Evolutionary conservation across 2,113 vertebrate species (phyloP).

Genomic region (Phrynocephalus versicolor): DNA sequence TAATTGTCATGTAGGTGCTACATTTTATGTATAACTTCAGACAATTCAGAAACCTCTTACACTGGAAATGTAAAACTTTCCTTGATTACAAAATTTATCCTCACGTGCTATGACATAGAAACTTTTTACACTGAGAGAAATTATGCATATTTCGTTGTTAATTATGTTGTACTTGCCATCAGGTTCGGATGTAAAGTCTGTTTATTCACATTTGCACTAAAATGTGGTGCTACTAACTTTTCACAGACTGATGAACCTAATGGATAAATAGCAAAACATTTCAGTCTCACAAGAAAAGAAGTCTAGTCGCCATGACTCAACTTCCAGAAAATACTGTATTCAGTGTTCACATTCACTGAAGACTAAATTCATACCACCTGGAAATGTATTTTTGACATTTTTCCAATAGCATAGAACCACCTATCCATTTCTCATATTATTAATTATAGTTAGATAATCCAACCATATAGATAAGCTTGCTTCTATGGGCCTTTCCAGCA

Average conservation of each 20-base stretch:
- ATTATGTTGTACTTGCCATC: background rate
- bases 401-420: too few species aligned
- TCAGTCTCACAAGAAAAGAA: too few species aligned
- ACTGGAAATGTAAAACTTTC: slow-evolving; percentile 9
- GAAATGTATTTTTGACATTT: too few species aligned
- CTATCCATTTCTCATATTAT: background rate
- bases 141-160: background rate
- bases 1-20: slow-evolving; percentile 48
- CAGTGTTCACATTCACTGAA: too few species aligned
- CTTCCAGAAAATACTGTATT: too few species aligned
- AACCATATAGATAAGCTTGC: too few species aligned
- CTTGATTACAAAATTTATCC: background rate
- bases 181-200: background rate
- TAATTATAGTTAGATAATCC: background rate
- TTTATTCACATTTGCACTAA: background rate
- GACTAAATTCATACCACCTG: too few species aligned
- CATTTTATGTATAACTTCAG: slow-evolving; percentile 26
- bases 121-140: background rate
- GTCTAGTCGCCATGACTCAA: too few species aligned
- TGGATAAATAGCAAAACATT: too few species aligned
- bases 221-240: too few species aligned
- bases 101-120: background rate
- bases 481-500: too few species aligned
- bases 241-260: too few species aligned
- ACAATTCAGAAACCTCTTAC: slow-evolving; percentile 28